phyloP scores from a whole-genome alignment of 1,140 invertebrate species.

The Lasioglossum albipes region DNA sequence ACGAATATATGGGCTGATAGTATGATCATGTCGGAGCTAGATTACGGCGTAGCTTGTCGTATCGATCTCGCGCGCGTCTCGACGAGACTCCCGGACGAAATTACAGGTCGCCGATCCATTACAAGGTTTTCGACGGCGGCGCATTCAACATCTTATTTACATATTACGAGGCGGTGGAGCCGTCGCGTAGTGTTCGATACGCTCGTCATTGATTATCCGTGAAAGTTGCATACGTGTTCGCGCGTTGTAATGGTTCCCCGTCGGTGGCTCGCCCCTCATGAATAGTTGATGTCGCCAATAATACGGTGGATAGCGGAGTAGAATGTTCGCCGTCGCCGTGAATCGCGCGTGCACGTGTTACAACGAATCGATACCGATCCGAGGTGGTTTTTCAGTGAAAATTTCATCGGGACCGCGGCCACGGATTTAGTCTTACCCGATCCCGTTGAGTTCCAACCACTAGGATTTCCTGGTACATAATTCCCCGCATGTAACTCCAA shows the following conservation, averaged over 20 bases:
- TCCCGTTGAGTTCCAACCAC: too few relatives aligned
- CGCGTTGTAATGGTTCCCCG: neutral
- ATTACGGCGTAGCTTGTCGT: too few relatives aligned
- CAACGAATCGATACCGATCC: neutral
- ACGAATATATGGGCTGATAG: too few relatives aligned
- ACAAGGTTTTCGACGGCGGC: too few relatives aligned
- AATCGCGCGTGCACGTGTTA: neutral
- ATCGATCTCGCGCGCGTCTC: neutral
- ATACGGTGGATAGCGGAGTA: slow-evolving; percentile 7
- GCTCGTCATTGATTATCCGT: slow-evolving; percentile 11
- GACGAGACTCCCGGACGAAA: neutral
- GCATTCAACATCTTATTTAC: neutral
- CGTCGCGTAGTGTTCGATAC: neutral
- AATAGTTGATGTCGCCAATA: slow-evolving; percentile 5
- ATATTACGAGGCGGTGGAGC: neutral
- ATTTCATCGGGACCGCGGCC: slow-evolving; percentile 2
- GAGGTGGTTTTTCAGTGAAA: slow-evolving; percentile 3
- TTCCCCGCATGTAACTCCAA: too few relatives aligned
- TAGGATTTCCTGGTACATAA: too few relatives aligned
- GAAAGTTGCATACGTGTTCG: slow-evolving; percentile 6
- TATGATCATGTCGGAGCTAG: too few relatives aligned
- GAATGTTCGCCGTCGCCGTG: neutral
- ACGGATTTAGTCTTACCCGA: neutral
- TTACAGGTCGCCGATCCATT: neutral
- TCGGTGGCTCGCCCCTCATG: neutral